phyloP scores from a whole-genome alignment of 2,888 invertebrate species.

The Pantelozetes paolii region DNA sequence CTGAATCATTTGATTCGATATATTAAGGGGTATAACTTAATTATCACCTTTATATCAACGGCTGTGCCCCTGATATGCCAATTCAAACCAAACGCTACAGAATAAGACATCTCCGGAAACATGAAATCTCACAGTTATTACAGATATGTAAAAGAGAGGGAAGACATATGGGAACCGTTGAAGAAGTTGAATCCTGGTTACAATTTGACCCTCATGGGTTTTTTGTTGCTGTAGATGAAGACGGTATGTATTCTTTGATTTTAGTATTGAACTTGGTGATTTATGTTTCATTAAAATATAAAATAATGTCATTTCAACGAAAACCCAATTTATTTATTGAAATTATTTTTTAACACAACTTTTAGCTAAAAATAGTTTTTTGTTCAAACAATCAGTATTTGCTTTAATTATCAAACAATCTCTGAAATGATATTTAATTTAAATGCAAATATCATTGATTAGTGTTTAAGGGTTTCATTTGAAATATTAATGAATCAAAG shows the following conservation, averaged over 20 bases:
- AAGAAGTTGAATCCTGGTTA: slow-evolving; percentile 46
- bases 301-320: too few relatives aligned
- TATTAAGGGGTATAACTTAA: neutral
- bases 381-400: too few relatives aligned
- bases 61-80: slow-evolving; percentile 34
- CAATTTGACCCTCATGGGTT: slow-evolving; percentile 45
- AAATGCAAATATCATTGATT: too few relatives aligned
- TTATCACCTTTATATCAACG: neutral
- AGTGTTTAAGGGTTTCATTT: too few relatives aligned
- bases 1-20: neutral
- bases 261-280: neutral
- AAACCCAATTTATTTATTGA: too few relatives aligned
- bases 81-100: slow-evolving; percentile 38
- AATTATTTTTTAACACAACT: too few relatives aligned
- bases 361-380: too few relatives aligned
- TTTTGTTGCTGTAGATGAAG: slow-evolving; percentile 44
- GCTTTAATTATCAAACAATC: too few relatives aligned
- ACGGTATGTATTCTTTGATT: slow-evolving; percentile 32
- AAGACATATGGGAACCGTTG: slow-evolving; percentile 46
- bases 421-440: too few relatives aligned
- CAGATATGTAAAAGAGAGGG: slow-evolving; percentile 44
- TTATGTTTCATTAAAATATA: too few relatives aligned
- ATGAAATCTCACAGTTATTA: slow-evolving; percentile 44
- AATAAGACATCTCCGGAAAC: slow-evolving; percentile 43
- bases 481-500: too few relatives aligned